Base-by-base conservation (phyloP, 2,888 invertebrate genomes). In the Eupithecia inturbata region DNA sequence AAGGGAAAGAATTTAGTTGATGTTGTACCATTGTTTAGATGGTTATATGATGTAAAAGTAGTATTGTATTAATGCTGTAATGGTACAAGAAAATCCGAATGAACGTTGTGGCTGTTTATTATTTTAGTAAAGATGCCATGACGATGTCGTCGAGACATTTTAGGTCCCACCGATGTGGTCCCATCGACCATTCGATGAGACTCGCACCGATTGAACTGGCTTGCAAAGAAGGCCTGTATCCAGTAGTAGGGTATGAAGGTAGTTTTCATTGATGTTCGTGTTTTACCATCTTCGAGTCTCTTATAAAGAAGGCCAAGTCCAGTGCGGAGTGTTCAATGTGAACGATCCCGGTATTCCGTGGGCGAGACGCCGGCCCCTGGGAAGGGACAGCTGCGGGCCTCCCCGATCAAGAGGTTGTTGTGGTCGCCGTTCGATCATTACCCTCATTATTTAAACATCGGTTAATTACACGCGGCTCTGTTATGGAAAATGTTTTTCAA, bases 391-490 rank as follows among this genome's bases (percentile, higher is more conserved):
- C 45, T 75, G 49, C 22, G 75, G 41, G 45, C 73, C 73, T 22
- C 76, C 76, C 76, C 76, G 76, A 76, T 76, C 76, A 73, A 66
- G 75, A 71, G 76, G 83, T 84, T 91, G 90, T 91, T 89, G 89
- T 92, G 91, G 90, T 91, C 91, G 87, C 88, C 88, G 91, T 89
- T 93, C 89, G 89, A 68, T 76, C 71, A 82, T 82, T 83, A 78
- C 78, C 80, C 81, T 82, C 76, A 78, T 81, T 78, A 79, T 76
- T 76, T 60, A 79, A 75, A 71, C 76, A 76, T 73, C 73, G 62
- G 49, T 64, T 79, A 78, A 82, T 82, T 82, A 76, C 66, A 76
- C 73, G 66, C 71, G 39, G 74, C 71, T 70, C 75, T 75, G 72
- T 76, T 76, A 76, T 73, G 76, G 73, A 76, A 72, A 76, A 76